Evolutionary conservation across 2,113 vertebrate genomes (phyloP).

Genomic region (Nycticorax nycticorax): DNA sequence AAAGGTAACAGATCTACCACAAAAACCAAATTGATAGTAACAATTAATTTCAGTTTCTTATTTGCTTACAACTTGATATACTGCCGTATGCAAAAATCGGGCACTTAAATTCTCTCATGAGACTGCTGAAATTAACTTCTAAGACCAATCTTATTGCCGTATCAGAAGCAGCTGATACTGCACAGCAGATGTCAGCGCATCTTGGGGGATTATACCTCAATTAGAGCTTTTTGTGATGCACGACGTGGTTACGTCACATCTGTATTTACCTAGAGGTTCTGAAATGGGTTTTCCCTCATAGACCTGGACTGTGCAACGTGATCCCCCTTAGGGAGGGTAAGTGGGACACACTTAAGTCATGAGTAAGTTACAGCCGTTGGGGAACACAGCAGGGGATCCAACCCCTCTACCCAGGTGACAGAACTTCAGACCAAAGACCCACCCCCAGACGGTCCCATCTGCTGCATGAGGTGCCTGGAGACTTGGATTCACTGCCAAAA

Average conservation of each 20-base stretch:
- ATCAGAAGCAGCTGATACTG: not conserved
- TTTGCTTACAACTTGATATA: not conserved
- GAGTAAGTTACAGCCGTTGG: not conserved
- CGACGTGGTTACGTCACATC: not conserved
- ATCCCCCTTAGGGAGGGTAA: not conserved
- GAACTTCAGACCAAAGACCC: not conserved
- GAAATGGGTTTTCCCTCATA: not conserved
- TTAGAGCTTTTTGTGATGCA: not conserved
- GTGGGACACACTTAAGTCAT: not conserved
- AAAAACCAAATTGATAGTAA: not conserved
- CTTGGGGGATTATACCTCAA: not conserved
- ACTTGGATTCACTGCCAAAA: not conserved
- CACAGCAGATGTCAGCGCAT: not conserved
- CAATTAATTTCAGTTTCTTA: not conserved
- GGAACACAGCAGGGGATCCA: not conserved
- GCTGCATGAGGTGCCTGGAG: not conserved
- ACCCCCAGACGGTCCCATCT: not conserved
- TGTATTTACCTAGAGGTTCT: not conserved
- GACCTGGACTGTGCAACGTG: not conserved
- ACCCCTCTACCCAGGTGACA: not conserved
- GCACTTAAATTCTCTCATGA: not conserved
- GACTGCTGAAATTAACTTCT: not conserved
- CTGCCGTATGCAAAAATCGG: not conserved
- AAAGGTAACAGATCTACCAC: not conserved
- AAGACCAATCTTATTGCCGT: not conserved